Evolutionary conservation across 2,888 invertebrate genomes (phyloP).

Genomic region (Cryptus viduatorius): DNA sequence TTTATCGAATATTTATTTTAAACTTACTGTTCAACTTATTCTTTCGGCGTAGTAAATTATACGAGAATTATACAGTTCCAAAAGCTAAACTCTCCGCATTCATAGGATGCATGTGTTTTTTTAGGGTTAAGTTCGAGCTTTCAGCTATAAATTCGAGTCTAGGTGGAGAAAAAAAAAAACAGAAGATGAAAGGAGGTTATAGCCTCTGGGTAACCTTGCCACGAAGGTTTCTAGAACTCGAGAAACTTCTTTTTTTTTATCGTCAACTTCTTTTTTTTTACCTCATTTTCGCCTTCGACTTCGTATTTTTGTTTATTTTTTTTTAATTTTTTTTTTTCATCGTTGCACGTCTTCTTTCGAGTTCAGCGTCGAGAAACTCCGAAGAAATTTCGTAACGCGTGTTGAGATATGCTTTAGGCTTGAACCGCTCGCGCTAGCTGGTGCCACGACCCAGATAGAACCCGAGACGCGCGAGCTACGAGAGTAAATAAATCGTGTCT

Average conservation of each 20-base stretch:
- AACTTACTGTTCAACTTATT: too few species aligned
- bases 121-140: slow-evolving; percentile 1
- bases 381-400: slow-evolving; percentile 58
- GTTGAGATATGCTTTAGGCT: slow-evolving; percentile 14
- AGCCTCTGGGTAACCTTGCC: slow-evolving; percentile 45
- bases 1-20: too few species aligned
- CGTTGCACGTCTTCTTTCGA: slow-evolving; percentile 29
- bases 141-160: not conserved
- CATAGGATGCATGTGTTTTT: too few species aligned
- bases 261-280: slow-evolving; percentile 1
- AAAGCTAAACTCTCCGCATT: too few species aligned
- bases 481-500: slow-evolving; percentile 60
- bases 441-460: slow-evolving; percentile 56
- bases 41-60: too few species aligned
- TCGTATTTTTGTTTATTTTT: not conserved
- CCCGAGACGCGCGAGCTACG: slow-evolving; percentile 31
- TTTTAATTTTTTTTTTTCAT: not conserved
- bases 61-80: too few species aligned
- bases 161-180: not conserved
- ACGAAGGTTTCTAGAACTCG: slow-evolving; percentile 39
- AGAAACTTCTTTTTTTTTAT: slow-evolving; percentile 19
- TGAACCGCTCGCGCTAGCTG: slow-evolving; percentile 27
- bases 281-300: not conserved
- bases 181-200: slow-evolving; percentile 14
- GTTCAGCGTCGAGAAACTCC: slow-evolving; percentile 15